phyloP scores from a whole-genome alignment of 2,797 vertebrate genomes.

The Melanogrammus aeglefinus region DNA sequence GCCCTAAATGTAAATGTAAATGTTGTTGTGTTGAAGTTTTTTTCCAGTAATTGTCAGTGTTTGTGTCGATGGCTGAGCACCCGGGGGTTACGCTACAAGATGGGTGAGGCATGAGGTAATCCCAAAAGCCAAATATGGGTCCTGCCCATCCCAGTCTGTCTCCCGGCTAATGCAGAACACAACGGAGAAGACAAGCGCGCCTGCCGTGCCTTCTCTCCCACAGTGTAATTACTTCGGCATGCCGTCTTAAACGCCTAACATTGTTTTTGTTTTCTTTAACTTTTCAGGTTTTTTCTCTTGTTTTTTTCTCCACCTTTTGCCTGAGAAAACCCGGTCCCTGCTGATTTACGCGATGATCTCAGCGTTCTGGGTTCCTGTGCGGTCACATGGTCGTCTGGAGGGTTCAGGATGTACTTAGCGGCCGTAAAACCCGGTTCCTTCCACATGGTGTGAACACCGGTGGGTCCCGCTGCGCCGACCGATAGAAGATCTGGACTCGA shows the following conservation, averaged over 20 bases:
- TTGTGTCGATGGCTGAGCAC: constrained; percentile 34
- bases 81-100: constrained; percentile 34
- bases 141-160: constrained; percentile 50
- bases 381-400: neutral
- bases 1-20: no score
- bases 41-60: neutral
- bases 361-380: constrained; percentile 8
- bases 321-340: neutral
- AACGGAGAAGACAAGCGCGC: constrained; percentile 38
- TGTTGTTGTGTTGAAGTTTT: neutral
- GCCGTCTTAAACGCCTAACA: constrained; percentile 7
- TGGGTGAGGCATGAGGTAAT: constrained; percentile 62
- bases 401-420: neutral
- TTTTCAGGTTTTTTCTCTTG: neutral
- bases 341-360: neutral
- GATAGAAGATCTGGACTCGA: constrained; percentile 51
- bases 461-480: neutral
- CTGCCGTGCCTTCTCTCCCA: constrained; percentile 31
- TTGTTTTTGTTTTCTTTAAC: neutral
- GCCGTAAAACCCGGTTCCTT: neutral
- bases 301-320: neutral
- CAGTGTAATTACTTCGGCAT: constrained; percentile 17
- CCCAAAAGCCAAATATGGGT: constrained; percentile 48
- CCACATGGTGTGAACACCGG: neutral
- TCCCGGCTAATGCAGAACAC: constrained; percentile 35